Base-by-base conservation (phyloP, 2,113 vertebrate genomes). In the Cyphomyrus discorhynchus region DNA sequence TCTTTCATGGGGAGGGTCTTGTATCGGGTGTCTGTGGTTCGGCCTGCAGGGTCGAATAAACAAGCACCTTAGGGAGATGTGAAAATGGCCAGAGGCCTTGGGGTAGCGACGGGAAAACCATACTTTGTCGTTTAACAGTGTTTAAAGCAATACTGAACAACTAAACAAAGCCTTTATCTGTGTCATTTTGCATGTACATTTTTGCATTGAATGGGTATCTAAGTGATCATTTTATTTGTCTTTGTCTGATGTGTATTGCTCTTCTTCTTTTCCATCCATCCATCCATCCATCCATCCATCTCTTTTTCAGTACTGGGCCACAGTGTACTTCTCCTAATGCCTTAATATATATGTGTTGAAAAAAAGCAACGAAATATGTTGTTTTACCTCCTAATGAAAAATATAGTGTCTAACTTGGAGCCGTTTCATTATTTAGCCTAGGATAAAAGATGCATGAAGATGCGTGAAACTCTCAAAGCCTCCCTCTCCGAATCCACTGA, bases 401-500 rank as follows among this genome's bases (percentile, higher is more conserved):
- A 89, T 89, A 56, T 90, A 93, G 90, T 88, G 88, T 89, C 89
- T 91, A 88, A 90, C 91, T 86, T 90, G 92, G 88, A 89, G 89
- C 93, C 92, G 92, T 89, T 87, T 92, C 89, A 89, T 90, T 87
- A 42, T 89, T 90, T 77, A 89, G 87, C 86, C 88, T 56, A 87
- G 45, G 80, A 93, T 95, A 92, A 91, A 94, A 94, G 92, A 94
- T 94, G 91, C 91, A 94, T 93, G 91, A 94, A 91, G 88, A 91
- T 88, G 89, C 91, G 91, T 90, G 90, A 91, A 90, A 90, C 85
- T 89, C 91, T 89, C 82, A 83, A 91, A 90, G 91, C 89, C 92
- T 89, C 92, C 92, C 88, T 93, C 91, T 92, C 87, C 89, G 89
- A 91, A 93, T 93, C 92, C 91, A 93, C 92, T 91, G 93, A 95